These are phyloP conservation scores for Pelmatolapia mariae DNA, from an alignment of 2,113 vertebrate genomes.

Conservation along the genomic window DNA sequence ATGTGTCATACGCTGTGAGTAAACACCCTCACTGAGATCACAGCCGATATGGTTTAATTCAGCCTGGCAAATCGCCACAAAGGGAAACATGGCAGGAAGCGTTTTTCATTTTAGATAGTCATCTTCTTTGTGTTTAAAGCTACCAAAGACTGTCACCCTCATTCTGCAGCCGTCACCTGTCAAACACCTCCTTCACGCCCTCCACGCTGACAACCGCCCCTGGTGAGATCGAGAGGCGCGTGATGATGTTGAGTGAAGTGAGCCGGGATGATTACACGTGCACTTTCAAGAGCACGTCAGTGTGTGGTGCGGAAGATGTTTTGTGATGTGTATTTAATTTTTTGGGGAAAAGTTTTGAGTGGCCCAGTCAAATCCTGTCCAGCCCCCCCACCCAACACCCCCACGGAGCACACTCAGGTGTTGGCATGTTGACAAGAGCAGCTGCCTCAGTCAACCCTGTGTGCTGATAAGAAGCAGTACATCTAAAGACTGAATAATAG, in stretches of 20 bases:
- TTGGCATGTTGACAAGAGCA: constrained; percentile 57
- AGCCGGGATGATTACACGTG: not conserved
- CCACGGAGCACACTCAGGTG: not conserved
- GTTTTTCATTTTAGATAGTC: constrained; percentile 27
- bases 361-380: not conserved
- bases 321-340: not conserved
- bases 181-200: not conserved
- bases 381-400: not conserved
- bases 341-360: not conserved
- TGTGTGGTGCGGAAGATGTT: not conserved
- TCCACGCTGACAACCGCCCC: not conserved
- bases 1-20: not conserved
- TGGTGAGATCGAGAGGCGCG: not conserved
- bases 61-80: not conserved
- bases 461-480: constrained; percentile 54
- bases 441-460: constrained; percentile 53
- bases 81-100: not conserved
- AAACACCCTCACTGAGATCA: not conserved
- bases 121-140: constrained; percentile 7
- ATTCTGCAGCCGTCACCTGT: constrained; percentile 22
- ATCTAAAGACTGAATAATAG: constrained; percentile 64
- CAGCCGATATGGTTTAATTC: not conserved
- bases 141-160: not conserved
- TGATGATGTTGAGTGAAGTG: not conserved
- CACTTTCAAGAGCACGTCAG: not conserved